Conservation (phyloP, 2,888 invertebrate species). For the Seira ritae region DNA sequence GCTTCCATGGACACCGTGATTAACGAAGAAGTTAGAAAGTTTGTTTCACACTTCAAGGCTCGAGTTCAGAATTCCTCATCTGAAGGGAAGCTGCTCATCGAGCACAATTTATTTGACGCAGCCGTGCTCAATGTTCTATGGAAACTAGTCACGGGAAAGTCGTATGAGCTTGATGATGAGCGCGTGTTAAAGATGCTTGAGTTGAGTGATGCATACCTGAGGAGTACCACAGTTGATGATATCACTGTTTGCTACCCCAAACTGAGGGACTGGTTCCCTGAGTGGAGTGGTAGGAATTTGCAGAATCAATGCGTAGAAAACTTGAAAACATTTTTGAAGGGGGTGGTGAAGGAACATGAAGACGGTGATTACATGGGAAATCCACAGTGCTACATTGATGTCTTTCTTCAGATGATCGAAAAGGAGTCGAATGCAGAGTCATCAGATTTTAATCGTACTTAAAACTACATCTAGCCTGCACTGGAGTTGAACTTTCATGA, state of each 20-base stretch:
- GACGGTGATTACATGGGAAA: neutral
- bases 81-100: neutral
- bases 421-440: neutral
- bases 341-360: neutral
- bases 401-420: conserved; percentile 28
- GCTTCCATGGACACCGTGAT: conserved; percentile 33
- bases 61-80: neutral
- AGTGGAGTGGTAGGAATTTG: neutral
- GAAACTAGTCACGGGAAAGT: neutral
- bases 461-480: too few species aligned
- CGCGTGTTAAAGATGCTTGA: neutral
- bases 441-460: neutral
- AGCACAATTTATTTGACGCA: neutral
- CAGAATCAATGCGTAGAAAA: neutral
- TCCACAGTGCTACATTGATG: conserved; percentile 29
- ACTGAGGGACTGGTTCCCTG: conserved; percentile 4
- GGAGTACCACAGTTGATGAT: neutral
- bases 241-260: neutral
- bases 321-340: neutral
- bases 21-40: conserved; percentile 32
- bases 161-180: neutral
- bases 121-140: conserved; percentile 18
- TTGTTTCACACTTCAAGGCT: neutral
- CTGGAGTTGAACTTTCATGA: too few species aligned
- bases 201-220: neutral